phyloP scores from a whole-genome alignment of 2,888 invertebrate genomes.

The Punctoribates punctum region DNA sequence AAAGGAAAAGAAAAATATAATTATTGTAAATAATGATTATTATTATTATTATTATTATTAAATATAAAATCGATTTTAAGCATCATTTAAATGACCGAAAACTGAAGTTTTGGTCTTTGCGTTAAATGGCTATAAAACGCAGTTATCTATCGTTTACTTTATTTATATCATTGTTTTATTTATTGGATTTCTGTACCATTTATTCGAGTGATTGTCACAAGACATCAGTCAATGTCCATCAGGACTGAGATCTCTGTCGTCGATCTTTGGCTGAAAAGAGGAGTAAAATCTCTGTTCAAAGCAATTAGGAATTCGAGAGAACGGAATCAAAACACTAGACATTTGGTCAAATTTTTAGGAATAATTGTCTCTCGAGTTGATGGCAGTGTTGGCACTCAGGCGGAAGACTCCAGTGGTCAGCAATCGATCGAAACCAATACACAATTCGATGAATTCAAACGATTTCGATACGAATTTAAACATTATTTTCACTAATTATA shows the following conservation, averaged over 20 bases:
- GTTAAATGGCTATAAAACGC: neutral
- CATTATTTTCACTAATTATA: too few species aligned
- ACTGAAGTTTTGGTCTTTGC: neutral
- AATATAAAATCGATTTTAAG: neutral
- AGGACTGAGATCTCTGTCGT: conserved; percentile 30
- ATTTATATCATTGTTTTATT: neutral
- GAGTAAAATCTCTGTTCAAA: conserved; percentile 2
- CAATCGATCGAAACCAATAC: neutral
- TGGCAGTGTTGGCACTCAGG: neutral
- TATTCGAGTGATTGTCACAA: conserved; percentile 26
- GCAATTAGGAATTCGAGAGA: neutral
- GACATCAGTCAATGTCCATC: conserved; percentile 26
- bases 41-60: neutral
- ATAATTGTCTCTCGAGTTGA: neutral
- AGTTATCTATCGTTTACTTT: neutral
- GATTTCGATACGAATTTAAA: too few species aligned
- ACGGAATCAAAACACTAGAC: neutral
- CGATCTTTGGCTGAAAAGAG: conserved; percentile 33
- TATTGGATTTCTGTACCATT: conserved; percentile 34
- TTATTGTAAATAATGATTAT: conserved; percentile 22
- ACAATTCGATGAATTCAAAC: neutral
- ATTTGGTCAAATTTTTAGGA: neutral
- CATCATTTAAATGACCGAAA: conserved; percentile 12
- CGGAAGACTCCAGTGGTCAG: neutral
- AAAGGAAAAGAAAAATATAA: conserved; percentile 20